Evolutionary conservation across 2,113 vertebrate species (phyloP).

Genomic region (Pachycephala philippinensis): DNA sequence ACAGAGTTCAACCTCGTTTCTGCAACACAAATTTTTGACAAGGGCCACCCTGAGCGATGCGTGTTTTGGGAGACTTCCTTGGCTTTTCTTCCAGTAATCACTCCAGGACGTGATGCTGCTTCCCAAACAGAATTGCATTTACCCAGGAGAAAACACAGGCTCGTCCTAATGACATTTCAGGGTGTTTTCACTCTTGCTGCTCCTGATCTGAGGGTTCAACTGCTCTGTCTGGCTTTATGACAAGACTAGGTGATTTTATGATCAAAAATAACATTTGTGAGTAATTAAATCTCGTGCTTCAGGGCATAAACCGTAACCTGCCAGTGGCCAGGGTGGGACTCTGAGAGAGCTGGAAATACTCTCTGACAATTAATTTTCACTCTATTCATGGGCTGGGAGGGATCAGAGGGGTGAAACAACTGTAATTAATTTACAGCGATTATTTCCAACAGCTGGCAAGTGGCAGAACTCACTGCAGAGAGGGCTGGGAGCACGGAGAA

Average conservation of each 20-base stretch:
- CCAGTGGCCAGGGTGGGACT: conserved; percentile 26
- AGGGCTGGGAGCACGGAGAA: not conserved
- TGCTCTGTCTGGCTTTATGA: not conserved
- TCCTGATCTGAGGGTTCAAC: not conserved
- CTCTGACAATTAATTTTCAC: conserved; percentile 63
- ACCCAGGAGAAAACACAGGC: not conserved
- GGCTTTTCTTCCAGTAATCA: not conserved
- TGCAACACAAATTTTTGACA: not conserved
- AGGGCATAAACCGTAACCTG: conserved; percentile 41
- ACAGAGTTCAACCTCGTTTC: not conserved
- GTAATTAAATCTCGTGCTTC: conserved; percentile 50
- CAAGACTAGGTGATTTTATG: conserved; percentile 4
- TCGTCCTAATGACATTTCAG: not conserved
- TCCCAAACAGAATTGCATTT: not conserved
- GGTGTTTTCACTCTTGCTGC: not conserved
- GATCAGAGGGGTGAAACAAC: conserved; percentile 49
- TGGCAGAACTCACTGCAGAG: conserved; percentile 16
- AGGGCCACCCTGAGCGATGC: accelerated
- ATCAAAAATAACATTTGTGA: conserved; percentile 53
- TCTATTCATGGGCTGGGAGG: conserved; percentile 37
- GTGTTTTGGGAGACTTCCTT: not conserved
- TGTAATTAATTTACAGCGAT: conserved; percentile 65
- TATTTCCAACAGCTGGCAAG: conserved; percentile 65
- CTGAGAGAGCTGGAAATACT: conserved; percentile 42
- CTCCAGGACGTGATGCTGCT: not conserved